These are phyloP conservation scores for Rhynchotus rufescens DNA, from an alignment of 2,797 vertebrate species.

Conservation along the genomic window DNA sequence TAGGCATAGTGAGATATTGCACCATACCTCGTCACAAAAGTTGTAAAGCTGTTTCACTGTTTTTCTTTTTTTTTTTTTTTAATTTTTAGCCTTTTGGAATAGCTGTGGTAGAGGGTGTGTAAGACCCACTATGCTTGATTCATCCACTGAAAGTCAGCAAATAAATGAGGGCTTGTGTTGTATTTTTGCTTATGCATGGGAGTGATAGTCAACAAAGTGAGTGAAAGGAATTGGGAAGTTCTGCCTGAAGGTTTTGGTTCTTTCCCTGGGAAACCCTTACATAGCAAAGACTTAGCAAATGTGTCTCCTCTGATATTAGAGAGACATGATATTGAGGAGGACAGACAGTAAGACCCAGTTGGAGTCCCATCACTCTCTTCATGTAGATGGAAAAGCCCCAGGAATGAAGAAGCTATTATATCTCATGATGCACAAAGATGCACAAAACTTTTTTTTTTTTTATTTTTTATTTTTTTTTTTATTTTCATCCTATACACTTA, in stretches of 20 bases:
- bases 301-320: accelerated
- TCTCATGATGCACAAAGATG: not conserved
- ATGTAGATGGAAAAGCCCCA: not conserved
- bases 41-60: accelerated
- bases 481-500: not conserved
- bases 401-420: not conserved
- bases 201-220: not conserved
- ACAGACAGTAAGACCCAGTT: not conserved
- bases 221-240: not conserved
- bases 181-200: accelerated
- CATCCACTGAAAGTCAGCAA: not conserved
- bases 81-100: not conserved
- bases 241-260: not conserved
- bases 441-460: accelerated
- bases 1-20: too few species aligned
- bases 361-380: not conserved
- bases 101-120: not conserved
- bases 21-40: not conserved
- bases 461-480: accelerated
- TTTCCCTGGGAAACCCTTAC: not conserved
- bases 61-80: not conserved
- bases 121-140: not conserved
- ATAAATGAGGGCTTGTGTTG: not conserved
- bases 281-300: not conserved
- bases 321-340: not conserved